Evolutionary conservation across 1,140 invertebrate species (phyloP).

Genomic region (Oncopeltus fasciatus): DNA sequence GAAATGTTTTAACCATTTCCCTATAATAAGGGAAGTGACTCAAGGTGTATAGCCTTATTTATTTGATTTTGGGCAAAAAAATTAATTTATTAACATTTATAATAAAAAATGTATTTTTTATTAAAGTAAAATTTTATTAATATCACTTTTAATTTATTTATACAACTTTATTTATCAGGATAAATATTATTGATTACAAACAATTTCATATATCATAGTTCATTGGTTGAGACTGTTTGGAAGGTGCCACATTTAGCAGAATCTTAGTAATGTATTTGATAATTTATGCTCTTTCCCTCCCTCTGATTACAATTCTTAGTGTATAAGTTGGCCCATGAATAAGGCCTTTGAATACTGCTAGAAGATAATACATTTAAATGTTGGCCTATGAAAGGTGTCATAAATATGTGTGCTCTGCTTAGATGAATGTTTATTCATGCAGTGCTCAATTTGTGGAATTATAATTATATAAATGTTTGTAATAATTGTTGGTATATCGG

Average conservation of each 20-base stretch:
- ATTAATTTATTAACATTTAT: too few species aligned
- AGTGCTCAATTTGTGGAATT: conserved; percentile 1
- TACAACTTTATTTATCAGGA: too few species aligned
- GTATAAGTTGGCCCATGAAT: background rate
- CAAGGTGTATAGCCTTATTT: too few species aligned
- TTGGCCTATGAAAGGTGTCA: background rate
- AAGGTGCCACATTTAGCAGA: background rate
- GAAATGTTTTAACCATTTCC: too few species aligned
- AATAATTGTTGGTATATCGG: background rate
- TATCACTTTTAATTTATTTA: too few species aligned
- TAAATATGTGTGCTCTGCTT: background rate
- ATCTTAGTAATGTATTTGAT: too few species aligned
- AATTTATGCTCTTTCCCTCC: background rate
- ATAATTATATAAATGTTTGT: background rate
- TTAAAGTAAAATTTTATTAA: too few species aligned
- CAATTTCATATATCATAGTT: too few species aligned
- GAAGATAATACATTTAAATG: background rate
- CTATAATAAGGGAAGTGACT: too few species aligned
- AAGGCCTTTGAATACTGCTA: conserved; percentile 3
- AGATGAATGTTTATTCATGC: background rate
- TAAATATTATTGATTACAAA: too few species aligned
- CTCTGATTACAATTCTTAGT: background rate
- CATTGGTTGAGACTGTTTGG: background rate
- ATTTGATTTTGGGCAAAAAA: too few species aligned
- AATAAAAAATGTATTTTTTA: too few species aligned